Evolutionary conservation across 30 jellyfish, hydroid and myxozoan species (phyloP).

Genomic region (Rhopilema esculentum): DNA sequence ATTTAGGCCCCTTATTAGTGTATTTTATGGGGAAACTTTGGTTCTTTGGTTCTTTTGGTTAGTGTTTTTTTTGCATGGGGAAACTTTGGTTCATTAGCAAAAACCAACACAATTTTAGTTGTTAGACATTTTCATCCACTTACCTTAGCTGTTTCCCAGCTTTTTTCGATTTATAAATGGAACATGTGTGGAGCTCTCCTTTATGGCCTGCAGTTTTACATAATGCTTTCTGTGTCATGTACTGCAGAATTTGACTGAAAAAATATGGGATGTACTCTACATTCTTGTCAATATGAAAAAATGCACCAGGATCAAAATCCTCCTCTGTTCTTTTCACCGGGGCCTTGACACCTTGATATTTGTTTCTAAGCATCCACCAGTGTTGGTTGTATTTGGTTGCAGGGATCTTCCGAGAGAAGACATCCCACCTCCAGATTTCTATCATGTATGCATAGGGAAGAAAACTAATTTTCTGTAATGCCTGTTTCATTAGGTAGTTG

Average conservation of each 20-base stretch:
- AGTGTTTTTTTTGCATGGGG: neutral
- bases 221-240: constrained; percentile 78
- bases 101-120: neutral
- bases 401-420: constrained; percentile 55
- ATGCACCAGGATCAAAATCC: constrained; percentile 85
- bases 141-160: constrained; percentile 86
- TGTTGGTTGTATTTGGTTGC: constrained; percentile 71
- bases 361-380: constrained; percentile 80
- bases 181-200: constrained; percentile 78
- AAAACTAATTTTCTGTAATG: constrained; percentile 65
- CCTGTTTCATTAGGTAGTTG: constrained; percentile 87
- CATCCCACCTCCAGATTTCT: constrained; percentile 90
- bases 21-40: no score
- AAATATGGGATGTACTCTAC: constrained; percentile 83
- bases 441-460: constrained; percentile 76
- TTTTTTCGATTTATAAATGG: constrained; percentile 73
- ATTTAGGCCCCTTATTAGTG: no score
- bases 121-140: neutral
- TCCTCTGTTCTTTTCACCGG: constrained; percentile 59
- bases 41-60: no score
- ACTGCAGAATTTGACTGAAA: constrained; percentile 81
- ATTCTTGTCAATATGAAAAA: constrained; percentile 83
- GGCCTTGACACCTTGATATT: constrained; percentile 70
- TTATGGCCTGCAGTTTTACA: constrained; percentile 79
- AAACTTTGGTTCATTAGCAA: neutral